Evolutionary conservation across 1,140 invertebrate species (phyloP).

Genomic region (Berghia stephanieae): DNA sequence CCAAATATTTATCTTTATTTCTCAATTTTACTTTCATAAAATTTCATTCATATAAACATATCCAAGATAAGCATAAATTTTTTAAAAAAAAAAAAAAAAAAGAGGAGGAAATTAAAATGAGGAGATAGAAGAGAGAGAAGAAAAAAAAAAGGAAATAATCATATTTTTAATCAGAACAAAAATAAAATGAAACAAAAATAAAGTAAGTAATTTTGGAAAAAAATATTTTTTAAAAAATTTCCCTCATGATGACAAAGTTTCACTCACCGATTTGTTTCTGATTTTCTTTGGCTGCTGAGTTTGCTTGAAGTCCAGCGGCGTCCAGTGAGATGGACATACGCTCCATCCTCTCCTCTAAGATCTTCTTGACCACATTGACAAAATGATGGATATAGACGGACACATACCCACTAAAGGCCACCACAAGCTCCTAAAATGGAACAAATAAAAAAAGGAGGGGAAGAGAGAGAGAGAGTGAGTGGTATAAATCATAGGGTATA

Average conservation of each 20-base stretch:
- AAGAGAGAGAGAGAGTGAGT: too few species aligned
- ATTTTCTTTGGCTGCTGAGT: constrained; percentile 2
- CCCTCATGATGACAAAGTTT: too few species aligned
- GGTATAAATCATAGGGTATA: too few species aligned
- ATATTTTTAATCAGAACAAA: not conserved
- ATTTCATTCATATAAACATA: not conserved
- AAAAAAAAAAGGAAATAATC: not conserved
- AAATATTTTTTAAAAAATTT: not conserved
- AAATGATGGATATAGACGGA: constrained; percentile 91
- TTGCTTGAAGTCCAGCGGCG: constrained; percentile 8
- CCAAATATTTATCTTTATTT: too few species aligned
- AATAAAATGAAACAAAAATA: not conserved
- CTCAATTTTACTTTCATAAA: too few species aligned
- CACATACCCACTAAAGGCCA: constrained; percentile 90
- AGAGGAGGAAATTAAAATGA: not conserved
- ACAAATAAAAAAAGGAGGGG: constrained; percentile 14
- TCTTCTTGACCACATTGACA: constrained; percentile 73
- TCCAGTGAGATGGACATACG: constrained; percentile 30
- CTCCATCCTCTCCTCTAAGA: constrained; percentile 75
- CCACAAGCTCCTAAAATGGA: constrained; percentile 74
- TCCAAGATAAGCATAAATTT: not conserved
- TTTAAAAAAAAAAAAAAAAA: not conserved
- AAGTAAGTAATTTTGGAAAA: not conserved
- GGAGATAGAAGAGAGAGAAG: not conserved
- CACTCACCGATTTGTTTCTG: too few species aligned